phyloP scores from a whole-genome alignment of 2,888 invertebrate genomes.

The Autographa gamma region DNA sequence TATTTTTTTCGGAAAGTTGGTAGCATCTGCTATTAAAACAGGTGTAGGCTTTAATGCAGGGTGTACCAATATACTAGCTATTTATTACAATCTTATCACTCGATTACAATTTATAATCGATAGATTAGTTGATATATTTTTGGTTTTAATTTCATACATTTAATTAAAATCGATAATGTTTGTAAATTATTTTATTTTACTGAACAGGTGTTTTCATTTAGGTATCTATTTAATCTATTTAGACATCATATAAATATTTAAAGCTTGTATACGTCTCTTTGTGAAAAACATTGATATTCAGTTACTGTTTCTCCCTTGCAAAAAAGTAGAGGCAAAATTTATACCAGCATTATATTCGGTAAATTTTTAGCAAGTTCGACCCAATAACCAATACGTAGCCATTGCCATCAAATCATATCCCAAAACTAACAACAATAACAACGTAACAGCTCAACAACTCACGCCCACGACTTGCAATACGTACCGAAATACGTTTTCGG shows the following conservation, averaged over 20 bases:
- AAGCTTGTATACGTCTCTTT: no score
- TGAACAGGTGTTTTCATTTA: neutral
- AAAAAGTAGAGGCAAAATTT: neutral
- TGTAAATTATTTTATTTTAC: neutral
- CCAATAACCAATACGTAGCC: slow-evolving; percentile 45
- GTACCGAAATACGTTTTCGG: slow-evolving; percentile 86
- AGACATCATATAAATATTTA: no score
- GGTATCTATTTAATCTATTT: neutral
- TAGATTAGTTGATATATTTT: neutral
- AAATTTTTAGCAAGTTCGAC: slow-evolving; percentile 27
- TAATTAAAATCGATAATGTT: neutral
- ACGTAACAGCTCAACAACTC: slow-evolving; percentile 70
- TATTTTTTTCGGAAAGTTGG: slow-evolving; percentile 35
- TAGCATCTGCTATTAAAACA: slow-evolving; percentile 27
- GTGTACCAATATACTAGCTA: slow-evolving; percentile 1
- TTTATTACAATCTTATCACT: neutral
- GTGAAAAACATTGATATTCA: neutral
- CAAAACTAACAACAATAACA: slow-evolving; percentile 71
- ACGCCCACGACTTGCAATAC: slow-evolving; percentile 82
- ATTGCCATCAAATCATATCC: slow-evolving; percentile 62
- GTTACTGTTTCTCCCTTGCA: neutral
- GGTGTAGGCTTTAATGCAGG: slow-evolving; percentile 24
- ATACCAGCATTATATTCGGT: neutral
- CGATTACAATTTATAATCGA: neutral
- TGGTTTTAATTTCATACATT: neutral